Percentiles rank a stretch among this genome's conserved stretches.
These are phyloP conservation scores for Capra hircus DNA, from an alignment of 2,113 vertebrate species.

Conservation along the genomic window DNA sequence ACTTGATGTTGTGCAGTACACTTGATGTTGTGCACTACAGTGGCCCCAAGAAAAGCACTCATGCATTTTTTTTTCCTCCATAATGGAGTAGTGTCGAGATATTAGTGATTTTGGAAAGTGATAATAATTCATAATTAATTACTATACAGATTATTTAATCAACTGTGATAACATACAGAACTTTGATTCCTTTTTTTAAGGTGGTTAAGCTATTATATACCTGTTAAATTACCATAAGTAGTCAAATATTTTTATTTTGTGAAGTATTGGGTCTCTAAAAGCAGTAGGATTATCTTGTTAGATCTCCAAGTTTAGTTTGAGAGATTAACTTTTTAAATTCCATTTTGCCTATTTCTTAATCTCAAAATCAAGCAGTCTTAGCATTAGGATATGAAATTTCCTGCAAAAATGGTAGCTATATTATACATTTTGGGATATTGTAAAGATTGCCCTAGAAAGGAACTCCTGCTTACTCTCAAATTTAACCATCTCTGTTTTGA, in stretches of 20 bases:
- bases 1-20: neutral
- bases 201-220: neutral
- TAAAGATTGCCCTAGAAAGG: neutral
- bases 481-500: neutral
- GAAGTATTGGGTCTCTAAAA: neutral
- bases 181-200: slow-evolving; percentile 8
- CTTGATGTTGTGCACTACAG: neutral
- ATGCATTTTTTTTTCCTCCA: neutral
- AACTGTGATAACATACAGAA: neutral
- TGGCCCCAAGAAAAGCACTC: neutral
- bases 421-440: neutral
- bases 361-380: neutral
- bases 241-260: neutral
- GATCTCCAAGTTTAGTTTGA: neutral
- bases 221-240: neutral
- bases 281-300: neutral
- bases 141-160: neutral
- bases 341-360: neutral
- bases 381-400: neutral
- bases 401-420: neutral
- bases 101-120: slow-evolving; percentile 14
- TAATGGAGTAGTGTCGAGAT: neutral
- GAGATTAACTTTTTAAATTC: slow-evolving; percentile 10
- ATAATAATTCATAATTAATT: neutral
- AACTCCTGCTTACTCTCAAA: neutral